Base-by-base conservation (phyloP, 2,888 invertebrate genomes). In the Xestobium rufovillosum region DNA sequence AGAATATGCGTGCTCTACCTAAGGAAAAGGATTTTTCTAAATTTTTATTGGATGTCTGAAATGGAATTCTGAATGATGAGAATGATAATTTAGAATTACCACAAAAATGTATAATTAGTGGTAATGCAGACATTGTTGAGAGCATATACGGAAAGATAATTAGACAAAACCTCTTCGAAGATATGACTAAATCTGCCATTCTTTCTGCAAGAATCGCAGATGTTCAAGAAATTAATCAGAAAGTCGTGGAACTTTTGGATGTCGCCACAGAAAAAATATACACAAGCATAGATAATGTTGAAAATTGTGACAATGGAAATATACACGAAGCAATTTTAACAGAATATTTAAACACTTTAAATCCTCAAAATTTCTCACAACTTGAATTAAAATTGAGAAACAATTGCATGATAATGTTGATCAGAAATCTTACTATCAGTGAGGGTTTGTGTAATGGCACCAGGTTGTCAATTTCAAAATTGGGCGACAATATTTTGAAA, bases 211-310 rank as follows among this genome's bases (percentile, higher is more conserved):
- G 45, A 28, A 47, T 48, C 38, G 17, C 35, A 4, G 48, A 51
- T 29, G 48, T 47, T 4, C 34, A 44, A 33, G 44, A 45, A 40
- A 43, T 51, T 2, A 49, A 51, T 32, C 11, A 33, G 33, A 30
- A 32, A 36, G 41, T 45, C 27, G 38, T 44, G n/a, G 23, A 23
- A 9, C 11, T 39, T 27, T 36, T 47, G 31, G 41, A 44, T 16
- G 31, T 17, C 12, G 19, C 9, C 26, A 40, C 26, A 3, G 43
- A 46, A 39, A 8, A 13, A 17, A 17, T 42, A 46, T 32, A 38
- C 31, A 14, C n/a, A n/a, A n/a, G n/a, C n/a, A n/a, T n/a, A n/a
- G n/a, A n/a, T n/a, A n/a, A n/a, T n/a, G n/a, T n/a, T n/a, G n/a
- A n/a, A n/a, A n/a, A n/a, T n/a, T n/a, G n/a, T n/a, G n/a, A n/a